Conservation (phyloP, 1,140 invertebrate species). For the Linepithema humile region DNA sequence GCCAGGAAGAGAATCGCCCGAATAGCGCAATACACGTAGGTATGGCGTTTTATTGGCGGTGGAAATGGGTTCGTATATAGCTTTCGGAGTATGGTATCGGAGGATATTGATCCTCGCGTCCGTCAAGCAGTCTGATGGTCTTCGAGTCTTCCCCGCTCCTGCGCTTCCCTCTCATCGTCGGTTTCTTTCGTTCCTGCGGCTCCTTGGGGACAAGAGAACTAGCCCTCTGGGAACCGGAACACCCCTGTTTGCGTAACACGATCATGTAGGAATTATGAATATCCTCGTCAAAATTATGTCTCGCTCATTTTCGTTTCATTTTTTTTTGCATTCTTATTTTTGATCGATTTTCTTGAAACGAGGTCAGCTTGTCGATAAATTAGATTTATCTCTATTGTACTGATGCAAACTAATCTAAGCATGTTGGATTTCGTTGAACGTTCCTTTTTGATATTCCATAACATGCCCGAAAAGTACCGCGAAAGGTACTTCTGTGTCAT, state of each 20-base stretch:
- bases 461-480: not conserved
- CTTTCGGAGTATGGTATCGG: conserved; percentile 83
- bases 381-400: not conserved
- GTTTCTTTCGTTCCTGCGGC: conserved; percentile 41
- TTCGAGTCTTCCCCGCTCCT: conserved; percentile 72
- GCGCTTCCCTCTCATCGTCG: conserved; percentile 60
- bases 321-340: not conserved
- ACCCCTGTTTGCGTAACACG: not conserved
- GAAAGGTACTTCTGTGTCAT: conserved; percentile 4
- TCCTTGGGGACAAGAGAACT: conserved; percentile 33
- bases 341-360: not conserved
- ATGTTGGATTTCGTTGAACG: not conserved
- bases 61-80: conserved; percentile 82
- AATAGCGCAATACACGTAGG: conserved; percentile 82
- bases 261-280: conserved; percentile 29
- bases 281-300: not conserved
- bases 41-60: conserved; percentile 84
- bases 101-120: conserved; percentile 84
- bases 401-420: no score
- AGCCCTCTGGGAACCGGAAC: conserved; percentile 32
- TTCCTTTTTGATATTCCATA: not conserved
- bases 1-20: conserved; percentile 80
- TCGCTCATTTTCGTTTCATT: not conserved
- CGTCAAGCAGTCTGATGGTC: conserved; percentile 83
- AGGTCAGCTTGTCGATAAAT: not conserved